Percentiles rank a stretch among this genome's conserved stretches.
These are phyloP conservation scores for Altica lythri DNA, from an alignment of 2,888 invertebrate species.

Conservation along the genomic window DNA sequence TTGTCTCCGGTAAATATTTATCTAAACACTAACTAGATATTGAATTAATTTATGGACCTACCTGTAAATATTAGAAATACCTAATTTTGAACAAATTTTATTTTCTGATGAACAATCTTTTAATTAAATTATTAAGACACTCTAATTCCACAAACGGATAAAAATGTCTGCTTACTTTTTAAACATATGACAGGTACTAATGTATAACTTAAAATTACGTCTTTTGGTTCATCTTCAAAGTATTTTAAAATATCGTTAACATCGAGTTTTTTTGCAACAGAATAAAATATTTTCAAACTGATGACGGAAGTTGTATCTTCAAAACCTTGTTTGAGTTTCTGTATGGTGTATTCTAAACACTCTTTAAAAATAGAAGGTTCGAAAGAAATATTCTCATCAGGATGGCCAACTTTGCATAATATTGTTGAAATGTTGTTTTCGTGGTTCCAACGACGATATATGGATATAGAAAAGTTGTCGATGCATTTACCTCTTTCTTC, in stretches of 20 bases:
- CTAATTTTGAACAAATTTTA: no score
- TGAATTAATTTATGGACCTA: no score
- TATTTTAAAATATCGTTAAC: slow-evolving; percentile 55
- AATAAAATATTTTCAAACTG: slow-evolving; percentile 78
- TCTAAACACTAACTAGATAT: no score
- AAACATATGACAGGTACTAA: slow-evolving; percentile 79
- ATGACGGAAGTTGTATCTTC: slow-evolving; percentile 66
- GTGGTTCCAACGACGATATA: slow-evolving; percentile 85
- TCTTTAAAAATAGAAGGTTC: slow-evolving; percentile 61
- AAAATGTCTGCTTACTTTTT: slow-evolving; percentile 80
- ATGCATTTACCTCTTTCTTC: slow-evolving; percentile 90
- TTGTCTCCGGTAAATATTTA: no score
- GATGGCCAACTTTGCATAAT: slow-evolving; percentile 73
- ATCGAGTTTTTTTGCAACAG: slow-evolving; percentile 64
- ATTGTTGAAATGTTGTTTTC: slow-evolving; percentile 86
- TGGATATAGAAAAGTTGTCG: slow-evolving; percentile 80
- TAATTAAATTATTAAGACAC: slow-evolving; percentile 61
- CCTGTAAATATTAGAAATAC: no score
- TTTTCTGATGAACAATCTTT: no score
- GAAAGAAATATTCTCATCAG: slow-evolving; percentile 34
- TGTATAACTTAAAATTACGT: slow-evolving; percentile 67
- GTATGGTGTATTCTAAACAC: slow-evolving; percentile 60
- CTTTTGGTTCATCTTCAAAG: slow-evolving; percentile 58
- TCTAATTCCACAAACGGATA: slow-evolving; percentile 81
- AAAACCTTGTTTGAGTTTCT: slow-evolving; percentile 62